phyloP scores from a whole-genome alignment of 2,888 invertebrate genomes.

The Dynastes hyllus region DNA sequence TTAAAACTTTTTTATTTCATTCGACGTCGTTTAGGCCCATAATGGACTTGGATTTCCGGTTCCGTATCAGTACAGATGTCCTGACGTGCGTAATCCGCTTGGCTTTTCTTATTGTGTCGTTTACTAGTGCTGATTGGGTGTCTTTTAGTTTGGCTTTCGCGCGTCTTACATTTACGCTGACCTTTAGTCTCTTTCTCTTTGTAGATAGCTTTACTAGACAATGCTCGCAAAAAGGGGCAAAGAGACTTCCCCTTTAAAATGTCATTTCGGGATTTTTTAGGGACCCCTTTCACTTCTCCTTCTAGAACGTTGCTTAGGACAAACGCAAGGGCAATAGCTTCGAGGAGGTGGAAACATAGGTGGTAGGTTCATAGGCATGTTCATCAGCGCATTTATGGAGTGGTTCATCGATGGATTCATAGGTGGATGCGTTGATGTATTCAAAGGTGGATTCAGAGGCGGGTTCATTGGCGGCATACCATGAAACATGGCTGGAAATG shows the following conservation, averaged over 20 bases:
- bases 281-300: constrained; percentile 8
- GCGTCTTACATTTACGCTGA: constrained; percentile 17
- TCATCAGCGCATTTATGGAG: background rate
- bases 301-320: background rate
- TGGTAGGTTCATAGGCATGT: background rate
- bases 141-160: background rate
- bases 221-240: constrained; percentile 36
- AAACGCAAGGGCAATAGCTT: background rate
- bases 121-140: background rate
- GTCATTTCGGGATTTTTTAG: too few species aligned
- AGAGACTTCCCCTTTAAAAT: constrained; percentile 11
- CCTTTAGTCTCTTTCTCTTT: constrained; percentile 16
- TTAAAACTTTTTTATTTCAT: too few species aligned
- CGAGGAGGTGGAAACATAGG: too few species aligned
- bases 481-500: constrained; percentile 27
- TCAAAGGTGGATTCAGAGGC: background rate
- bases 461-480: background rate
- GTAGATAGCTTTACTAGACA: constrained; percentile 33
- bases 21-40: constrained; percentile 28
- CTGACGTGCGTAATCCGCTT: constrained; percentile 15
- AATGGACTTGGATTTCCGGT: constrained; percentile 46
- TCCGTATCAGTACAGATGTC: constrained; percentile 39
- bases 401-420: background rate
- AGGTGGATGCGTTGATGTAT: background rate
- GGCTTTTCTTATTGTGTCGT: constrained; percentile 17